phyloP scores from a whole-genome alignment of 1,140 invertebrate species.

The Panonychus citri region DNA sequence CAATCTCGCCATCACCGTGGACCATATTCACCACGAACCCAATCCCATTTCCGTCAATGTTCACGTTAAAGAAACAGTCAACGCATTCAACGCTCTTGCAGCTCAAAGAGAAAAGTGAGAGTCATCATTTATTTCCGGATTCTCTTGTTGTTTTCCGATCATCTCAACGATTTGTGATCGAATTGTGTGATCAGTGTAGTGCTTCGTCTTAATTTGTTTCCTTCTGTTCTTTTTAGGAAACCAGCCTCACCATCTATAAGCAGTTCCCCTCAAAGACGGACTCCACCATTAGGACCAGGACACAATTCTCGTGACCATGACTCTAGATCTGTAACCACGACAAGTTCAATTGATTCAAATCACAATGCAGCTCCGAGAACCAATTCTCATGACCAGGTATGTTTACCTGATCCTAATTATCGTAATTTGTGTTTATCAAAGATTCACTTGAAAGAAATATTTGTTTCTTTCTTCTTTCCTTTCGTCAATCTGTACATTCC shows the following conservation, averaged over 20 bases:
- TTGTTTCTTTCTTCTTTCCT: too few relatives aligned
- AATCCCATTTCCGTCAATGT: conserved; percentile 13
- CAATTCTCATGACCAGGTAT: not conserved
- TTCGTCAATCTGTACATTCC: too few relatives aligned
- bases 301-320: conserved; percentile 7
- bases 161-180: not conserved
- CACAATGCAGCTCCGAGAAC: not conserved
- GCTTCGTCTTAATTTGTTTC: not conserved
- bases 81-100: conserved; percentile 29
- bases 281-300: not conserved
- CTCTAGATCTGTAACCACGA: conserved; percentile 1
- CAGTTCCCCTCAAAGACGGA: not conserved
- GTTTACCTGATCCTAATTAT: too few relatives aligned
- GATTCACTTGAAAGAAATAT: too few relatives aligned
- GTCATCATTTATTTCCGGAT: not conserved
- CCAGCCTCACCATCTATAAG: not conserved
- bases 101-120: conserved; percentile 19
- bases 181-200: not conserved
- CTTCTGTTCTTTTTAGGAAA: not conserved
- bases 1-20: conserved; percentile 1
- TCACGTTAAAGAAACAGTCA: conserved; percentile 33
- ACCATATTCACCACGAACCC: not conserved
- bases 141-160: not conserved
- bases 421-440: too few relatives aligned
- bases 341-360: conserved; percentile 2